Base-by-base conservation (phyloP, 2,113 vertebrate species). In the Mobula birostris region DNA sequence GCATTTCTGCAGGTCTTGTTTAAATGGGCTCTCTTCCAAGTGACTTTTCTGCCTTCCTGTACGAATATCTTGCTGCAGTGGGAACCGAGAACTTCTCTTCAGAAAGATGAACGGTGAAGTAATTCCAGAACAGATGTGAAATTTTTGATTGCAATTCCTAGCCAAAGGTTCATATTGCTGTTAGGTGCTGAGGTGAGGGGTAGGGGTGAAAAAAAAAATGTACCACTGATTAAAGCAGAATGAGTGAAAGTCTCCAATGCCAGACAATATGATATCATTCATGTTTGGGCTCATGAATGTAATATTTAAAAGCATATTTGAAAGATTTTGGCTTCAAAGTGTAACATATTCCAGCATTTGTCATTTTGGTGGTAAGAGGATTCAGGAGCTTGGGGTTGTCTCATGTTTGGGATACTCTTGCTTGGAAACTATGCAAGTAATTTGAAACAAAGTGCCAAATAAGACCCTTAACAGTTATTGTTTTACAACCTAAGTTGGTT, bases 1-100 rank as follows among this genome's bases (percentile, higher is more conserved):
- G 88, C 32, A 36, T 92, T 92, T 92, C 88, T 92, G 88, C 88
- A 92, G 88, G 88, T 92, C 63, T 92, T 92, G 88, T 92, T 92
- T 92, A 70, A 70, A 70, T 40, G 66, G 88, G 88, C 63, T 68
- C 32, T n/a, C 29, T 92, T 68, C 88, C 88, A 92, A 92, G 70
- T 92, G 63, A 92, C 88, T 63, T 92, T 40, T 70, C 88, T 92
- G 88, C 66, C 88, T 92, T 68, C 24, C 66, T 92, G n/a, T 92
- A 70, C 88, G 70, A 70, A 70, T 92, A 92, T 63, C 88, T 72
- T 92, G 63, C 88, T 92, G 88, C 88, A 92, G 88, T 70, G 88
- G 88, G 88, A 92, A 70, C 66, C 7, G 8, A 92, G 9, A 36
- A 63, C 66, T 70, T 92, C 36, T 63, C 32, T 40, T 92, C n/a